Conservation (phyloP, 1,140 invertebrate species). For the Ruditapes philippinarum region DNA sequence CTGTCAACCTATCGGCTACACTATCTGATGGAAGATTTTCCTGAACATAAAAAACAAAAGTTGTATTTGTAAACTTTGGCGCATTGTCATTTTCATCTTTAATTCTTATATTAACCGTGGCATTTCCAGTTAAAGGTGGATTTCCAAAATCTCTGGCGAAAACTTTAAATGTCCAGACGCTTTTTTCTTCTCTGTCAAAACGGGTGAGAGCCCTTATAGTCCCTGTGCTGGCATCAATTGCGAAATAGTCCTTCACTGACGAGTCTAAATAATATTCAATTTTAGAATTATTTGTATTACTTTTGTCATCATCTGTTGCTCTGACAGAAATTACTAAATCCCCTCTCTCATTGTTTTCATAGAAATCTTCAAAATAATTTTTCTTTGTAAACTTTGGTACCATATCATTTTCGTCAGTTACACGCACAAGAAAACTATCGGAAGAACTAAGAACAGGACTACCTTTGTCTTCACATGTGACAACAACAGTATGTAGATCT, state of each 20-base stretch:
- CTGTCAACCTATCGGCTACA: constrained; percentile 93
- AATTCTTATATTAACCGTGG: constrained; percentile 95
- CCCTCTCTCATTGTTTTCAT: constrained; percentile 97
- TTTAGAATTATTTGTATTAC: constrained; percentile 94
- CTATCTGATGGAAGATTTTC: constrained; percentile 89
- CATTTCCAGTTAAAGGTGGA: constrained; percentile 92
- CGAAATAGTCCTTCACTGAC: constrained; percentile 94
- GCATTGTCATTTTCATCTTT: constrained; percentile 98
- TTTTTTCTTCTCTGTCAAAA: constrained; percentile 96
- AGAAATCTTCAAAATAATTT: constrained; percentile 94
- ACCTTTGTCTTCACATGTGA: constrained; percentile 98
- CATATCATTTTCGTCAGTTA: constrained; percentile 98
- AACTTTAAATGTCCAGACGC: constrained; percentile 95
- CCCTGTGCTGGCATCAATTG: constrained; percentile 94
- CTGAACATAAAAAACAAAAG: constrained; percentile 75
- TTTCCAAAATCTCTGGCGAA: constrained; percentile 95
- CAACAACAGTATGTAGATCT: constrained; percentile 93
- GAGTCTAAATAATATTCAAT: constrained; percentile 94
- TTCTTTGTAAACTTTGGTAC: constrained; percentile 96
- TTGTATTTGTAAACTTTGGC: constrained; percentile 92
- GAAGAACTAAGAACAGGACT: constrained; percentile 94
- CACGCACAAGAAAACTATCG: constrained; percentile 96
- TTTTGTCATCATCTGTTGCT: constrained; percentile 97
- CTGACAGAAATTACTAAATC: constrained; percentile 96
- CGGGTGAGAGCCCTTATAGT: constrained; percentile 94